These are phyloP conservation scores for Diadophis punctatus DNA, from an alignment of 2,113 vertebrate species.

Conservation along the genomic window DNA sequence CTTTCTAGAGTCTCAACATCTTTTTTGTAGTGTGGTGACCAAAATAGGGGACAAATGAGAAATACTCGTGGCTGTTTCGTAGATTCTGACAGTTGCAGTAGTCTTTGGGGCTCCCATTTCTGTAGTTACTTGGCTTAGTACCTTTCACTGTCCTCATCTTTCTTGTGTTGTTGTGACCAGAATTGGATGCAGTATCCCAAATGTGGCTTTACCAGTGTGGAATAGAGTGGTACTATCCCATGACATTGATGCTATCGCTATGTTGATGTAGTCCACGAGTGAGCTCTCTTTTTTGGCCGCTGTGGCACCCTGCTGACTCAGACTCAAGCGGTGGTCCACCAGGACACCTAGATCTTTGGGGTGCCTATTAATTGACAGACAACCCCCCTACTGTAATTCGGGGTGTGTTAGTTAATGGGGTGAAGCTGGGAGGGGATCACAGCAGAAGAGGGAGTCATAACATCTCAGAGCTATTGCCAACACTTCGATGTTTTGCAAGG, in stretches of 20 bases:
- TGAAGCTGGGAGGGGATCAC: background rate
- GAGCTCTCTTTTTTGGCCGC: no score
- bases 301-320: background rate
- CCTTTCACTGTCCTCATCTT: no score
- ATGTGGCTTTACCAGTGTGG: no score
- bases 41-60: accelerated
- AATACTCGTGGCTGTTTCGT: background rate
- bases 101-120: background rate
- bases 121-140: background rate
- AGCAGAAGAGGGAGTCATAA: background rate
- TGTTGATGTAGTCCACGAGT: no score
- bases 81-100: background rate
- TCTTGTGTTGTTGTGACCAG: no score
- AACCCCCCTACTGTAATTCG: background rate
- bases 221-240: no score
- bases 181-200: no score
- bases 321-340: background rate
- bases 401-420: background rate
- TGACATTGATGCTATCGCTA: no score
- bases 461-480: background rate
- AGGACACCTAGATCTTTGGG: background rate
- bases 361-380: background rate
- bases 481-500: constrained; percentile 8
- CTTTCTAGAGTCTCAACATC: no score
- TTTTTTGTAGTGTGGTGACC: no score